Evolutionary conservation across 2,888 invertebrate genomes (phyloP).

Genomic region (Mythimna lalbum): DNA sequence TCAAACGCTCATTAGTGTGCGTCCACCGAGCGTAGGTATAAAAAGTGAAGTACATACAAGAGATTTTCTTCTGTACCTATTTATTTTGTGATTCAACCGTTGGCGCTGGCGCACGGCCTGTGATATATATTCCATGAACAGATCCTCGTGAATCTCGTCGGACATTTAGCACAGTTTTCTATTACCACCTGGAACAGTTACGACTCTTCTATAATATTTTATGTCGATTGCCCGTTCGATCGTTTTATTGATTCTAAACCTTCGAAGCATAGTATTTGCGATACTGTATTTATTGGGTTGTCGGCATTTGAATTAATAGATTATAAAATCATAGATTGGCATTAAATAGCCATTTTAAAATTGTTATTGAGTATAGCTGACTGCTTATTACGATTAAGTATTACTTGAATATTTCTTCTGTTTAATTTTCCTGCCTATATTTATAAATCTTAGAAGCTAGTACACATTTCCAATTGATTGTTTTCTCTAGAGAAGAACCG

Average conservation of each 20-base stretch:
- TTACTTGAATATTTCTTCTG: background rate
- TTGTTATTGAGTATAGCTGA: background rate
- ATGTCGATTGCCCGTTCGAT: background rate
- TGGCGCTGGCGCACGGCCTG: background rate
- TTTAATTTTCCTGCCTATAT: background rate
- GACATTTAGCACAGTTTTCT: background rate
- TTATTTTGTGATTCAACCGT: no score
- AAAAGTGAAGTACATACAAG: no score
- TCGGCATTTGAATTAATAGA: background rate
- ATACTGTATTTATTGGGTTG: slow-evolving; percentile 21
- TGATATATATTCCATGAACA: slow-evolving; percentile 2
- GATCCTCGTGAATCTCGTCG: background rate
- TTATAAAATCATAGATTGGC: slow-evolving; percentile 6
- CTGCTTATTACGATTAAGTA: background rate
- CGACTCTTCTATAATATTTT: background rate
- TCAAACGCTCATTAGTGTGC: no score
- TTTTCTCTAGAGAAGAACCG: no score
- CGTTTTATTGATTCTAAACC: slow-evolving; percentile 20
- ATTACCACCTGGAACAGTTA: background rate
- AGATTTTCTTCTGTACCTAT: no score
- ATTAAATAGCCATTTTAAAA: background rate
- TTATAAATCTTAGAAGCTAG: no score
- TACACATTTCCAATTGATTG: no score
- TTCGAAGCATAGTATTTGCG: slow-evolving; percentile 8
- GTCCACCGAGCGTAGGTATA: no score